phyloP scores from a whole-genome alignment of 2,888 invertebrate genomes.

The Chouioia cunea region DNA sequence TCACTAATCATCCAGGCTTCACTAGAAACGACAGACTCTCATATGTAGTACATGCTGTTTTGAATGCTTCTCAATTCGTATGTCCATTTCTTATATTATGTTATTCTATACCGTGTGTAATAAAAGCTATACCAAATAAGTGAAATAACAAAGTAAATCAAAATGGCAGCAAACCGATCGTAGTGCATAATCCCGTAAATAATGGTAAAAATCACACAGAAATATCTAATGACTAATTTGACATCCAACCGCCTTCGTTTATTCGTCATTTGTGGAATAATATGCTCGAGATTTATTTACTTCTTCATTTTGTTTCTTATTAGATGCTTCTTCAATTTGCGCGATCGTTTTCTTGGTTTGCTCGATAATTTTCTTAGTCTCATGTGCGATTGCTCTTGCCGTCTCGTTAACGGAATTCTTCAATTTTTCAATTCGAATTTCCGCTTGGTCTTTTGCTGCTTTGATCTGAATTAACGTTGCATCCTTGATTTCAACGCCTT shows the following conservation, averaged over 20 bases:
- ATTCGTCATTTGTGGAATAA: neutral
- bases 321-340: too few species aligned
- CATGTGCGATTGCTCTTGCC: neutral
- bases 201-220: too few species aligned
- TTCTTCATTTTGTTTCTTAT: neutral
- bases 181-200: too few species aligned
- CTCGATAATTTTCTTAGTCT: neutral
- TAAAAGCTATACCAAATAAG: neutral
- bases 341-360: neutral
- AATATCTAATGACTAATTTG: too few species aligned
- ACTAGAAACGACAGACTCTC: constrained; percentile 57
- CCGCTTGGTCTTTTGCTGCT: neutral
- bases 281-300: neutral
- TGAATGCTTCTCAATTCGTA: constrained; percentile 60
- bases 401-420: neutral
- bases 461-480: neutral
- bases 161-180: too few species aligned
- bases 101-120: neutral
- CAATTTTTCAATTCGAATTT: neutral
- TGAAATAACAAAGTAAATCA: neutral
- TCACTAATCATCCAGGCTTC: constrained; percentile 51
- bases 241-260: too few species aligned
- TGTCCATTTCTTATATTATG: constrained; percentile 45
- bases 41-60: constrained; percentile 58
- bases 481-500: neutral